These are phyloP conservation scores for Endotricha flammealis DNA, from an alignment of 2,888 invertebrate species.

Conservation along the genomic window DNA sequence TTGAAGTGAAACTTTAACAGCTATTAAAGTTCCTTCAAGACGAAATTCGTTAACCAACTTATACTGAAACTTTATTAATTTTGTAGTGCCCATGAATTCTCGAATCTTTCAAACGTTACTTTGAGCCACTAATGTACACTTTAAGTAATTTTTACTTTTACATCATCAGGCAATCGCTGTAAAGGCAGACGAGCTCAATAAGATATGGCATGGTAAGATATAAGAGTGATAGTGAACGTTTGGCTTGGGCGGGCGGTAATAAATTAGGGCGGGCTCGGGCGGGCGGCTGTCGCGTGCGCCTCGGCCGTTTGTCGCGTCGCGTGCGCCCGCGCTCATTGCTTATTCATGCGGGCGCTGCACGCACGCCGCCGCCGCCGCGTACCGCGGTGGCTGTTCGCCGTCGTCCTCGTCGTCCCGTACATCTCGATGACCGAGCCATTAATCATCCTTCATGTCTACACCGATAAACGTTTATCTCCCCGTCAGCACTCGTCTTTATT, in stretches of 20 bases:
- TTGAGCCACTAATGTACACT: not conserved
- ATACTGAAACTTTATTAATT: no score
- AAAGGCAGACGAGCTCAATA: slow-evolving; percentile 16
- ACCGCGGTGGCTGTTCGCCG: slow-evolving; percentile 4
- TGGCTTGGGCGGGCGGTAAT: slow-evolving; percentile 50
- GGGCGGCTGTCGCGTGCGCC: slow-evolving; percentile 42
- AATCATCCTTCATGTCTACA: slow-evolving; percentile 27
- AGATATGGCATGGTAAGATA: slow-evolving; percentile 54
- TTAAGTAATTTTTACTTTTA: not conserved
- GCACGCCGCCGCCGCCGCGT: slow-evolving; percentile 34
- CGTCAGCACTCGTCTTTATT: slow-evolving; percentile 21
- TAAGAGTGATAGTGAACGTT: slow-evolving; percentile 49
- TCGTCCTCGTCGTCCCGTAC: slow-evolving; percentile 7
- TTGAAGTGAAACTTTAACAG: not conserved
- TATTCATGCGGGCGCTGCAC: slow-evolving; percentile 68
- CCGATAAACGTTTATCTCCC: slow-evolving; percentile 27
- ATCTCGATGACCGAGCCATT: slow-evolving; percentile 25
- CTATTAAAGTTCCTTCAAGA: not conserved
- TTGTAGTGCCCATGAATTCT: no score
- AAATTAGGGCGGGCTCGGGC: slow-evolving; percentile 52
- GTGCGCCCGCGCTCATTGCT: slow-evolving; percentile 75
- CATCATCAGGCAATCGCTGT: slow-evolving; percentile 1
- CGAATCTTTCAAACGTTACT: not conserved
- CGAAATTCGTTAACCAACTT: no score
- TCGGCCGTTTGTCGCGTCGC: slow-evolving; percentile 62